Percentiles rank a stretch among this genome's conserved stretches.
These are phyloP conservation scores for Manis pentadactyla DNA, from an alignment of 2,797 vertebrate genomes.

Conservation along the genomic window DNA sequence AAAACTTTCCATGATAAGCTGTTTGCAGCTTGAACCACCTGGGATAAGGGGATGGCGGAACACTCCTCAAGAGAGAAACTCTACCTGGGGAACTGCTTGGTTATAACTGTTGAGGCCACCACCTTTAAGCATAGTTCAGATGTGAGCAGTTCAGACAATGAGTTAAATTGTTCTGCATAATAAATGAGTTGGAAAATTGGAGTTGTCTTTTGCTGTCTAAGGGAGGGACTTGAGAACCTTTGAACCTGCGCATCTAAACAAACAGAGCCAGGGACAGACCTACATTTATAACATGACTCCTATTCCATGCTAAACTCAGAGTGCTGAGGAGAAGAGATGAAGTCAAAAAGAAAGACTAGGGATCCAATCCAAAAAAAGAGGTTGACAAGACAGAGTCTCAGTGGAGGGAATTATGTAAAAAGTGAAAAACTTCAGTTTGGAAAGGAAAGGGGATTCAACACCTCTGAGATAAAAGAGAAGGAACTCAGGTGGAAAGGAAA, in stretches of 20 bases:
- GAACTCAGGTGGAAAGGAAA: background rate
- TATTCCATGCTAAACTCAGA: background rate
- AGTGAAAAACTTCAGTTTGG: background rate
- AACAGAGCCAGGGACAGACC: background rate
- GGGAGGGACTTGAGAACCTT: background rate
- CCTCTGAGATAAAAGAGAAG: background rate
- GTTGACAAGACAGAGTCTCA: background rate
- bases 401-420: background rate
- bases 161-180: background rate
- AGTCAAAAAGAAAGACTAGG: background rate
- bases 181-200: background rate
- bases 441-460: background rate
- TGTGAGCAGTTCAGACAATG: background rate
- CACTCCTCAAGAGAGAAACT: background rate
- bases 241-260: background rate
- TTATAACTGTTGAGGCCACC: background rate
- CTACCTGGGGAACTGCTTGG: background rate
- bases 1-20: background rate
- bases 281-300: background rate
- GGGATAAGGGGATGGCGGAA: background rate
- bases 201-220: background rate
- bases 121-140: background rate
- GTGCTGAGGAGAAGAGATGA: background rate
- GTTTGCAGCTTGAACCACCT: background rate
- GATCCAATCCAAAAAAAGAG: background rate